Conservation (phyloP, 2,113 vertebrate genomes). For the Corythaixoides concolor region DNA sequence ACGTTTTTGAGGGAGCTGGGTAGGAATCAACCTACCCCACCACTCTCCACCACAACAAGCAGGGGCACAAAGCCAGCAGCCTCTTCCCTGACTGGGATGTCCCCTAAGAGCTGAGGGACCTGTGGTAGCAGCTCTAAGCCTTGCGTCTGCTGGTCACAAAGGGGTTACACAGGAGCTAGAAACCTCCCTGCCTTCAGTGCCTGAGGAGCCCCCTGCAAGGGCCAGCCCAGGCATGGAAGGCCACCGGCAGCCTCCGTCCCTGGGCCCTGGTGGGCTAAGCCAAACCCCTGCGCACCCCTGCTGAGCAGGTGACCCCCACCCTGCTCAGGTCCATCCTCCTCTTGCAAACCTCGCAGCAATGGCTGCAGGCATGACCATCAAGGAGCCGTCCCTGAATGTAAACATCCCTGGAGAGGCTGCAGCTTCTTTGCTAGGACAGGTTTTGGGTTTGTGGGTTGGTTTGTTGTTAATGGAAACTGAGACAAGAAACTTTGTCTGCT, state of each 20-base stretch:
- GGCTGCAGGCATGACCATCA: rapidly evolving
- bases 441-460: background rate
- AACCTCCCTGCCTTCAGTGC: background rate
- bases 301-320: no score
- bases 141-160: background rate
- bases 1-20: background rate
- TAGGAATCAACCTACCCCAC: background rate
- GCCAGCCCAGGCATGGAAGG: background rate
- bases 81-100: background rate
- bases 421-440: background rate
- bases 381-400: background rate
- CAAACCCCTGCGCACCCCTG: no score
- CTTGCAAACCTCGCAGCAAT: background rate
- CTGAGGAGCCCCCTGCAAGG: rapidly evolving
- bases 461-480: background rate
- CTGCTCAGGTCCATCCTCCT: no score
- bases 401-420: background rate
- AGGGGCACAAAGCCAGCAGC: background rate
- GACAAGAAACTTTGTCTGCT: background rate
- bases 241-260: background rate
- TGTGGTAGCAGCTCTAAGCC: background rate
- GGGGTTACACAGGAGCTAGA: background rate
- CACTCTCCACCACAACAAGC: background rate
- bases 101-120: background rate
- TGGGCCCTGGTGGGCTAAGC: no score